phyloP scores from a whole-genome alignment of 37 sponge, comb jelly and placozoan genomes.

The Geodia barretti region DNA sequence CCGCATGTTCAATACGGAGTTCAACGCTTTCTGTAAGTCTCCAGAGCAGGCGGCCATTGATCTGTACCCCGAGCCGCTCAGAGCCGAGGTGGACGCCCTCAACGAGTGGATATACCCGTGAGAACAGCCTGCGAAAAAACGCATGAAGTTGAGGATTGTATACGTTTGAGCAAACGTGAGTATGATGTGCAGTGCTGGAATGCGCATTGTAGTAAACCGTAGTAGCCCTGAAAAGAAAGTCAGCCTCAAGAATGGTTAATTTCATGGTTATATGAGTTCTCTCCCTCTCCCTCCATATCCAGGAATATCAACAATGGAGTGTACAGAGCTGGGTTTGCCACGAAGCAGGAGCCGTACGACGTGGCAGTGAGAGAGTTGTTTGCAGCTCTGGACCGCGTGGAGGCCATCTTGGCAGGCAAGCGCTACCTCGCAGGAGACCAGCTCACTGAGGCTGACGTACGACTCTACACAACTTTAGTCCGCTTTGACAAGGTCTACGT shows the following conservation, averaged over 20 bases:
- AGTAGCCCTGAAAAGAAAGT: too few relatives aligned
- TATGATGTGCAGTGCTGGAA: not conserved
- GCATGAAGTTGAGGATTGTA: not conserved
- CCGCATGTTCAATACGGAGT: slow-evolving; percentile 76
- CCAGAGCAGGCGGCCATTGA: slow-evolving; percentile 58
- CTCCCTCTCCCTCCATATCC: too few relatives aligned
- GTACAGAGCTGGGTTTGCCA: slow-evolving; percentile 90
- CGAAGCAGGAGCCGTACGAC: slow-evolving; percentile 88
- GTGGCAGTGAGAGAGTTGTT: slow-evolving; percentile 81
- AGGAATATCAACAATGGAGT: slow-evolving; percentile 93
- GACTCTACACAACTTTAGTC: slow-evolving; percentile 87
- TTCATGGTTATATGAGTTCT: too few relatives aligned
- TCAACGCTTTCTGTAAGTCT: slow-evolving; percentile 56
- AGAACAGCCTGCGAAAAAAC: not conserved
- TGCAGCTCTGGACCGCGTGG: slow-evolving; percentile 81
- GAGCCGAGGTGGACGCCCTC: slow-evolving; percentile 60
- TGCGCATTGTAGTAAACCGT: not conserved
- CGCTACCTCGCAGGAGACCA: slow-evolving; percentile 82
- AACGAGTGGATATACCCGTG: slow-evolving; percentile 75
- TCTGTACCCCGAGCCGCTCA: slow-evolving; percentile 66
- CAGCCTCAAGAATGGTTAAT: too few relatives aligned
- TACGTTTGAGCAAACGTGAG: not conserved
- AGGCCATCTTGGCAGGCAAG: slow-evolving; percentile 71
- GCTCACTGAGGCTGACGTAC: slow-evolving; percentile 93
- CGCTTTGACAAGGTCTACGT: slow-evolving; percentile 93